phyloP scores from a whole-genome alignment of 2,113 vertebrate species.

The Takifugu bimaculatus region DNA sequence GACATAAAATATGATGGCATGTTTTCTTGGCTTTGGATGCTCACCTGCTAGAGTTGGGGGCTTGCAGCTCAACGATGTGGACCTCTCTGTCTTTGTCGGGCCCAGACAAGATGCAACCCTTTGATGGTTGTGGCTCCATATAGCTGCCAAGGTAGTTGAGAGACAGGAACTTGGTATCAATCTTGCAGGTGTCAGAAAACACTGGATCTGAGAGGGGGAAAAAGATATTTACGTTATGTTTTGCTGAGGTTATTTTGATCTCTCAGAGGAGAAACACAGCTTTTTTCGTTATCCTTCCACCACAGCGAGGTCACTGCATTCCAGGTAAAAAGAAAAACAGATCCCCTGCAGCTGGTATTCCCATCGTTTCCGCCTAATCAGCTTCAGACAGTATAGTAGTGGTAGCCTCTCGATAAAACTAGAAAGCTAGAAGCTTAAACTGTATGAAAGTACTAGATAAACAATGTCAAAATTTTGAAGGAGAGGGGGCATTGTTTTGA shows the following conservation, averaged over 20 bases:
- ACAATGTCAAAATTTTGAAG: too few species aligned
- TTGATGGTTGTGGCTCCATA: slow-evolving; percentile 82
- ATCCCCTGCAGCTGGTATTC: too few species aligned
- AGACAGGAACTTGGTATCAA: slow-evolving; percentile 92
- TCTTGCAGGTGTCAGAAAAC: slow-evolving; percentile 85
- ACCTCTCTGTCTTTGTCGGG: slow-evolving; percentile 79
- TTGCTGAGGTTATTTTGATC: slow-evolving; percentile 12
- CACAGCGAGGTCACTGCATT: slow-evolving; percentile 3
- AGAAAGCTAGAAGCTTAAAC: too few species aligned
- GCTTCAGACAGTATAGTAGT: too few species aligned
- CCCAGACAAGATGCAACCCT: slow-evolving; percentile 82
- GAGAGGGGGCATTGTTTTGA: too few species aligned
- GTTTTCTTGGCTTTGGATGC: slow-evolving; percentile 17
- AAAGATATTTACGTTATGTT: slow-evolving; percentile 24
- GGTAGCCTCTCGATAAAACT: too few species aligned
- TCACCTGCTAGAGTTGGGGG: slow-evolving; percentile 93
- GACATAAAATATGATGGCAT: slow-evolving; percentile 36
- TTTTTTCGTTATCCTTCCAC: slow-evolving; percentile 1
- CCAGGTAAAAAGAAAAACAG: too few species aligned
- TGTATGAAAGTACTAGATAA: too few species aligned
- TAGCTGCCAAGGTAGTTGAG: slow-evolving; percentile 95
- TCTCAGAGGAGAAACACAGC: slow-evolving; percentile 3
- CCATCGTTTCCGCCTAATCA: too few species aligned
- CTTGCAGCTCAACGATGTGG: slow-evolving; percentile 91
- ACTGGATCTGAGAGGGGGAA: slow-evolving; percentile 77